Evolutionary conservation across 2,797 vertebrate genomes (phyloP), one percentile per base, ranked within the genome.

Genomic region (Falco cherrug): DNA sequence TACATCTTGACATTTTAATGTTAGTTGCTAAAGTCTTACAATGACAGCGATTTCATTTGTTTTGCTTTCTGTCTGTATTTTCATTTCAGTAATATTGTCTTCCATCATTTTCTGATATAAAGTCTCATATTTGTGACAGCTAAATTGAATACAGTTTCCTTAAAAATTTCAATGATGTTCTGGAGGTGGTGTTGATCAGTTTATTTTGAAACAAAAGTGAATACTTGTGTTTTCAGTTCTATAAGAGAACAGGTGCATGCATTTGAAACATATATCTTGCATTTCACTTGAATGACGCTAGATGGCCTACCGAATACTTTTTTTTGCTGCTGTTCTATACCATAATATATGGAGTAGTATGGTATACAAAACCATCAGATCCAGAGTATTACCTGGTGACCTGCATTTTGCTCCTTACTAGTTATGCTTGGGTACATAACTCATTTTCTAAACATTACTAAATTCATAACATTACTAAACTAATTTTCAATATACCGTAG

Each of bases 251-350:
- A 64, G 33, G 35, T 39, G 13, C 6, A 28, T 6, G 4, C 7
- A 50, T 70, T 82, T 74, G 19, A 64, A 43, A 6, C 9, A 60
- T 78, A 26, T 41, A 35, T 41, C 43, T 65, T 95, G 71, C 61
- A 83, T 89, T 95, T 95, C 29, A n/a, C 24, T 78, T 29, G 13
- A 21, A 28, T 61, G 39, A 73, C 92, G 75, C 90, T 96, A 97
- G 97, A 85, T 95, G 96, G 78, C 94, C 84, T 71, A 81, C 54
- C 26, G 71, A 61, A 76, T 87, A 3, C 37, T 35, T 39, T 29
- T 75, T 65, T 64, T 78, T n/a, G 5, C 0, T 1, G 4, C 21
- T 47, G 13, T 48, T 89, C 22, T 63, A 6, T 26, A 16, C 6
- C 6, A 14, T 43, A 19, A 15, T 50, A 9, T 5, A 50, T 16